A percentile compares a stretch with the other conserved stretches of the same genome.
Conservation (phyloP, 2,888 invertebrate genomes). For the Esperia sulphurella region DNA sequence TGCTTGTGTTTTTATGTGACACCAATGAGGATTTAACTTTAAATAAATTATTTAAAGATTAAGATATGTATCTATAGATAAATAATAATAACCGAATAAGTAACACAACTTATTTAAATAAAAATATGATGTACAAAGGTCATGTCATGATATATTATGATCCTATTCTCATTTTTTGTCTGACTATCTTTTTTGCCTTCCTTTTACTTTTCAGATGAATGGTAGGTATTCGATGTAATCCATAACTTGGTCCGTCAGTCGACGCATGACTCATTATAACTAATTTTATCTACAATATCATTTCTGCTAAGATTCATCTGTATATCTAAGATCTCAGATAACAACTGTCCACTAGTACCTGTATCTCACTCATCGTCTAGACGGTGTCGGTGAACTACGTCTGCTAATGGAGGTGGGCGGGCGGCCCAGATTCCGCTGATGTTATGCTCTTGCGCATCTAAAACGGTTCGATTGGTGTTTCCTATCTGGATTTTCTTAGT, state of each 20-base stretch:
- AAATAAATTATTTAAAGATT: too few relatives aligned
- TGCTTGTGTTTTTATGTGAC: too few relatives aligned
- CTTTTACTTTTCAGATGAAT: too few relatives aligned
- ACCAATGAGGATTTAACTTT: too few relatives aligned
- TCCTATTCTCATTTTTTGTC: too few relatives aligned
- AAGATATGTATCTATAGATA: too few relatives aligned
- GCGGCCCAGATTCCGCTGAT: conserved; percentile 41
- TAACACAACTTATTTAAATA: too few relatives aligned
- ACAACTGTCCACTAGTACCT: conserved; percentile 1
- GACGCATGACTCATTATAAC: background rate
- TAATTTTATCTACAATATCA: background rate
- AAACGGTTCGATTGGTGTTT: conserved; percentile 1
- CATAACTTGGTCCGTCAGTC: background rate
- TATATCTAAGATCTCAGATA: conserved; percentile 1
- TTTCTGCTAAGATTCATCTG: background rate
- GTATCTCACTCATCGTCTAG: conserved; percentile 24
- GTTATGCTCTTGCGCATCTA: conserved; percentile 37
- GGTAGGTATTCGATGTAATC: background rate
- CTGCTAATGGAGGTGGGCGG: conserved; percentile 61
- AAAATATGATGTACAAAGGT: too few relatives aligned
- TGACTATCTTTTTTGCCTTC: too few relatives aligned
- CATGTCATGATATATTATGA: too few relatives aligned
- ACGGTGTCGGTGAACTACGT: conserved; percentile 29
- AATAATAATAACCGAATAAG: too few relatives aligned
- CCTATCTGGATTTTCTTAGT: background rate